These are phyloP conservation scores for Chrysolina oricalcia DNA, from an alignment of 2,888 invertebrate species.

Conservation along the genomic window DNA sequence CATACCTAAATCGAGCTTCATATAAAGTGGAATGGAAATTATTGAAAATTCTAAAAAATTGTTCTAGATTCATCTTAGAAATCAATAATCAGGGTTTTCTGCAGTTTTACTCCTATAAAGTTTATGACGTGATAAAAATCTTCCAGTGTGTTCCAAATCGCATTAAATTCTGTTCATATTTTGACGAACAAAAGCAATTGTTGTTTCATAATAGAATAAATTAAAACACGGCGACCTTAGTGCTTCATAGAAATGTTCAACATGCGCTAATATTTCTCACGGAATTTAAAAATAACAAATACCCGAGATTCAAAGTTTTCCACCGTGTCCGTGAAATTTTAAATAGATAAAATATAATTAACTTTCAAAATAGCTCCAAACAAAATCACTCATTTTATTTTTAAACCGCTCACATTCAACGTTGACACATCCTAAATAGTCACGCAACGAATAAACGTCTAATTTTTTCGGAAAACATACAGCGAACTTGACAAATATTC, in stretches of 20 bases:
- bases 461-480: slow-evolving; percentile 10
- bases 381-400: slow-evolving; percentile 17
- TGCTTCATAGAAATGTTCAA: background rate
- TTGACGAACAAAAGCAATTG: no score
- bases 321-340: slow-evolving; percentile 31
- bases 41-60: no score
- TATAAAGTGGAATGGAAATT: no score
- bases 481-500: background rate
- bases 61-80: no score
- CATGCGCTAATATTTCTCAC: background rate
- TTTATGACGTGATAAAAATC: no score
- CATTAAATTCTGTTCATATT: background rate
- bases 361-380: slow-evolving; percentile 26
- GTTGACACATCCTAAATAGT: slow-evolving; percentile 24
- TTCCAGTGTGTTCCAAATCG: background rate
- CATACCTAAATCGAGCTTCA: no score
- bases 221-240: background rate
- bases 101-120: no score
- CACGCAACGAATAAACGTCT: slow-evolving; percentile 8
- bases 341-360: slow-evolving; percentile 30
- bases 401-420: slow-evolving; percentile 9
- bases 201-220: background rate
- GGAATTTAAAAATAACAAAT: slow-evolving; percentile 18
- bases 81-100: no score
- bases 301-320: slow-evolving; percentile 11